A percentile compares a stretch with the other conserved stretches of the same genome.
phyloP scores from a whole-genome alignment of 2,888 invertebrate species.

The Hyalella azteca region DNA sequence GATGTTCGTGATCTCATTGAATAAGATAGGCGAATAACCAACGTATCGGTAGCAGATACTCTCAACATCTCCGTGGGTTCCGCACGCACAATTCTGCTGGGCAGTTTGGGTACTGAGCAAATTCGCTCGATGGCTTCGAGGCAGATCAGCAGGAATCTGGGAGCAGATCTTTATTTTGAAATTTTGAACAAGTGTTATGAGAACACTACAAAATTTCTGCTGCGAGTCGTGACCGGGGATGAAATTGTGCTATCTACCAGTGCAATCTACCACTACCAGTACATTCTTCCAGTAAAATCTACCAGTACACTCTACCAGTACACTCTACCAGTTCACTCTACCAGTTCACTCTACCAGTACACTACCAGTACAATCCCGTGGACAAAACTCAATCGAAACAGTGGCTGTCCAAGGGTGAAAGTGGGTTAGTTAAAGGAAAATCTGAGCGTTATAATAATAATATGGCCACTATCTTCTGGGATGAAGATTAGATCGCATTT shows the following conservation, averaged over 20 bases:
- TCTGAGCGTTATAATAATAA: background rate
- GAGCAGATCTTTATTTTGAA: background rate
- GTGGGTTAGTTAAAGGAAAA: background rate
- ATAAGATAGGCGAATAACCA: background rate
- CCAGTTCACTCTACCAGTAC: no score
- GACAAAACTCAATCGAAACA: background rate
- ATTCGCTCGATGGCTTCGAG: background rate
- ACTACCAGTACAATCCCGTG: background rate
- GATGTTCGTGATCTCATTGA: constrained; percentile 7
- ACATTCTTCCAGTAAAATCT: no score
- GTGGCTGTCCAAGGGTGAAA: background rate
- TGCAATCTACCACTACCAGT: no score
- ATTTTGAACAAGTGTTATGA: background rate
- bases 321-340: no score
- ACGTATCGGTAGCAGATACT: background rate
- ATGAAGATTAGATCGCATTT: background rate
- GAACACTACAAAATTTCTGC: background rate
- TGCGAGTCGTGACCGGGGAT: background rate
- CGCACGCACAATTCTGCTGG: background rate
- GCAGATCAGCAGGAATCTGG: background rate
- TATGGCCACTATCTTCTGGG: background rate
- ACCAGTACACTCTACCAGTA: no score
- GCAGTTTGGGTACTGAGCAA: background rate
- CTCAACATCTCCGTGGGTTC: background rate
- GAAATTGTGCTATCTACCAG: background rate